Evolutionary conservation across 2,797 vertebrate species (phyloP).

Genomic region (Malacoctenus gilli): DNA sequence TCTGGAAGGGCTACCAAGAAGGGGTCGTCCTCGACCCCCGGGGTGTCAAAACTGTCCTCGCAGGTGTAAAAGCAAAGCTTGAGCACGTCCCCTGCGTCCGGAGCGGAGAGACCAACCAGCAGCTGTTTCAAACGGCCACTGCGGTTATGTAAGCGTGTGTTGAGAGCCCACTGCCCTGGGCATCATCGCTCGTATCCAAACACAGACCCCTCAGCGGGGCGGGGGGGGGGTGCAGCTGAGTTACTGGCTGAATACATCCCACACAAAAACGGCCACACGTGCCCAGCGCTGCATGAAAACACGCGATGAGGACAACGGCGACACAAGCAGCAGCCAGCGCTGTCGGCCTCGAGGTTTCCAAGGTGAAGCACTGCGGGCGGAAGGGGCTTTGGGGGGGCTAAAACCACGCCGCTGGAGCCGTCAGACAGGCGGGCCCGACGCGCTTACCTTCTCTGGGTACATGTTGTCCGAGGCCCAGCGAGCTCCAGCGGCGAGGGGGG

Average conservation of each 20-base stretch:
- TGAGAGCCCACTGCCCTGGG: constrained; percentile 30
- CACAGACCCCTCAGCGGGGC: constrained; percentile 39
- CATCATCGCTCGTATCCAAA: constrained; percentile 49
- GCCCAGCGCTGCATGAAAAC: constrained; percentile 24
- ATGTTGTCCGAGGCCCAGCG: no score
- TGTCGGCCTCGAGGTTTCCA: no score
- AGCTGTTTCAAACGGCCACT: constrained; percentile 58
- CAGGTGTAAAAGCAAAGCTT: constrained; percentile 19
- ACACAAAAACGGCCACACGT: constrained; percentile 40
- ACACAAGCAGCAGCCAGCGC: constrained; percentile 26
- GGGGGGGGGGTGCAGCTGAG: constrained; percentile 30
- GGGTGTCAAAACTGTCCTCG: constrained; percentile 9
- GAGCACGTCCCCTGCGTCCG: constrained; percentile 47
- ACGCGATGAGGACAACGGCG: no score
- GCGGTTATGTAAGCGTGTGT: constrained; percentile 54
- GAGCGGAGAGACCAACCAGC: constrained; percentile 37
- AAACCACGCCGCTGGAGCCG: not conserved
- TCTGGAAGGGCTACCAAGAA: no score
- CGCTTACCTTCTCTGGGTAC: no score
- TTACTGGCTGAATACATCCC: constrained; percentile 54
- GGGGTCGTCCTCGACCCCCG: constrained; percentile 3
- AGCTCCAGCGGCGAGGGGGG: no score
- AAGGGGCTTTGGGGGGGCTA: not conserved
- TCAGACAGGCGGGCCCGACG: no score
- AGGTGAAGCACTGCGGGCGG: constrained; percentile 20